These are phyloP conservation scores for Ligdia adustata DNA, from an alignment of 2,888 invertebrate species.

Conservation along the genomic window DNA sequence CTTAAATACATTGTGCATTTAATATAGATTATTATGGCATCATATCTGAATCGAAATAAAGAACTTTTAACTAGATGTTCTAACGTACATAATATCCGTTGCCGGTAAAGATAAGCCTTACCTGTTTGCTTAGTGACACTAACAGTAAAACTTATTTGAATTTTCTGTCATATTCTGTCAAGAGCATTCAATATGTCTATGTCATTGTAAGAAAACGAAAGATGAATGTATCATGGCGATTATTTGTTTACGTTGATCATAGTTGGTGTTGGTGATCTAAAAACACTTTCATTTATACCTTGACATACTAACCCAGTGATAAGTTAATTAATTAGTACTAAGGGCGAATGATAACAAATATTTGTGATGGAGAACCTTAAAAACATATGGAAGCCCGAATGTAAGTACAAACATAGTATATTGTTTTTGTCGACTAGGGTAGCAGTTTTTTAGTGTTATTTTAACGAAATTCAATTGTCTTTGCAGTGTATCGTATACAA, in stretches of 20 bases:
- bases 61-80: too few relatives aligned
- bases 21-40: too few relatives aligned
- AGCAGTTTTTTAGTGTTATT: constrained; percentile 11
- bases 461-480: constrained; percentile 25
- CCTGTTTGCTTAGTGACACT: too few relatives aligned
- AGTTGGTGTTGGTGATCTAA: constrained; percentile 43
- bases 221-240: constrained; percentile 33
- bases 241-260: constrained; percentile 67
- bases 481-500: constrained; percentile 93
- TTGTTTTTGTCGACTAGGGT: constrained; percentile 3
- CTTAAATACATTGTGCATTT: too few relatives aligned
- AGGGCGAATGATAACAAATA: constrained; percentile 36
- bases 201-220: constrained; percentile 17
- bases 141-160: too few relatives aligned
- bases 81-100: too few relatives aligned
- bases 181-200: too few relatives aligned
- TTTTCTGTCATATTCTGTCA: too few relatives aligned
- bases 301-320: constrained; percentile 46
- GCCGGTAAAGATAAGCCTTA: too few relatives aligned
- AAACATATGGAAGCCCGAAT: constrained; percentile 79
- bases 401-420: too few relatives aligned
- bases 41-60: too few relatives aligned
- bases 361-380: constrained; percentile 70
- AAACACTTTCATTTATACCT: constrained; percentile 43
- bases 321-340: constrained; percentile 37